These are phyloP conservation scores for Eubasilissa splendida DNA, from an alignment of 2,888 invertebrate species.

Conservation along the genomic window DNA sequence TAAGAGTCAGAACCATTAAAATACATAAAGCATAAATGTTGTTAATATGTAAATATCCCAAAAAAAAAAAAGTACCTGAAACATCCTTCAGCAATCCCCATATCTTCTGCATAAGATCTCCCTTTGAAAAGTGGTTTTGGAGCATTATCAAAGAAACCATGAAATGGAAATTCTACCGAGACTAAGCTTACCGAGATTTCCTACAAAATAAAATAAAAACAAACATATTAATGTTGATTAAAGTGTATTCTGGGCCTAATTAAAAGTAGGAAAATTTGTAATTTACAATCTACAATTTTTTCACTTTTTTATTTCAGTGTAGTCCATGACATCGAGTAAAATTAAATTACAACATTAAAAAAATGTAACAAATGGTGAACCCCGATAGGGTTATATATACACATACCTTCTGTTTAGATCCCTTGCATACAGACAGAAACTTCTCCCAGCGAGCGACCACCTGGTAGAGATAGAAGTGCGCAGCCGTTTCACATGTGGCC, in stretches of 20 bases:
- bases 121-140: slow-evolving; percentile 93
- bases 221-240: too few relatives aligned
- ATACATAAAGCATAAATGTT: neutral
- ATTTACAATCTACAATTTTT: too few relatives aligned
- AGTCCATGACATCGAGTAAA: too few relatives aligned
- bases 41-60: neutral
- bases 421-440: slow-evolving; percentile 71
- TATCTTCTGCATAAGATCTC: slow-evolving; percentile 83
- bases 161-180: slow-evolving; percentile 92
- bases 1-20: neutral
- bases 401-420: slow-evolving; percentile 39
- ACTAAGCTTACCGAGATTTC: slow-evolving; percentile 71
- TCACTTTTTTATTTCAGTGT: too few relatives aligned
- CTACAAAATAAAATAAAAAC: slow-evolving; percentile 49
- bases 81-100: slow-evolving; percentile 93
- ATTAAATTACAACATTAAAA: too few relatives aligned
- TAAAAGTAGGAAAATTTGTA: too few relatives aligned
- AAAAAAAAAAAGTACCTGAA: slow-evolving; percentile 75
- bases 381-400: too few relatives aligned
- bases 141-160: slow-evolving; percentile 93
- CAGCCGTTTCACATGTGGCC: slow-evolving; percentile 98
- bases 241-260: too few relatives aligned
- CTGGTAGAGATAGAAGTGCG: slow-evolving; percentile 97
- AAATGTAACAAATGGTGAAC: too few relatives aligned
- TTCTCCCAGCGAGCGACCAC: slow-evolving; percentile 93